A percentile compares a stretch with the other conserved stretches of the same genome.
Conservation (phyloP, 2,888 invertebrate species). For the Atethmia centrago region DNA sequence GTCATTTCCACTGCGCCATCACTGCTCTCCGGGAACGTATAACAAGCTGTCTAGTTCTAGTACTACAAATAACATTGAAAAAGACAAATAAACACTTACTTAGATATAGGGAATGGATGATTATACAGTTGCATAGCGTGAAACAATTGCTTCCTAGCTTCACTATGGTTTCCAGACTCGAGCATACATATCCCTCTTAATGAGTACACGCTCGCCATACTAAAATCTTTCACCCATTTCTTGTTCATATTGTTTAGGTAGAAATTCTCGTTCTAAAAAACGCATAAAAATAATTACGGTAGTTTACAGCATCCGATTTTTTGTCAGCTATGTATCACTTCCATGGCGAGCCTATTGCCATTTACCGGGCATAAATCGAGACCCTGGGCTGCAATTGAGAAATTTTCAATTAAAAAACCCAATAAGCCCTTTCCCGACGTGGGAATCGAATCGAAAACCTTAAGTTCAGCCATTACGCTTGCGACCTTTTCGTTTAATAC, state of each 20-base stretch:
- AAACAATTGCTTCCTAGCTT: constrained; percentile 76
- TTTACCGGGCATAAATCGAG: not conserved
- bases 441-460: not conserved
- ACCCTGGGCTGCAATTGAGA: not conserved
- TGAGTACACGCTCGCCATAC: constrained; percentile 75
- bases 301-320: not conserved
- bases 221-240: constrained; percentile 78
- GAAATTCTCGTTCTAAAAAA: constrained; percentile 65
- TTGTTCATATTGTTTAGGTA: constrained; percentile 61
- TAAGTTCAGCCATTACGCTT: not conserved
- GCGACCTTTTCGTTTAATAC: not conserved
- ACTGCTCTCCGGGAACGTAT: too few relatives aligned
- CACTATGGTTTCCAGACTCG: constrained; percentile 75
- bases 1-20: too few relatives aligned
- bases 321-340: not conserved
- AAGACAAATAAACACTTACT: constrained; percentile 31
- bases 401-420: not conserved
- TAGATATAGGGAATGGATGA: constrained; percentile 64
- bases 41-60: not conserved
- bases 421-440: not conserved
- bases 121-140: constrained; percentile 77
- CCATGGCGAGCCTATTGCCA: not conserved
- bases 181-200: constrained; percentile 78
- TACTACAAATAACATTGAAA: not conserved
- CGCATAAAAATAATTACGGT: not conserved